phyloP scores from a whole-genome alignment of 1,140 invertebrate species.

The Drosophila virilis region DNA sequence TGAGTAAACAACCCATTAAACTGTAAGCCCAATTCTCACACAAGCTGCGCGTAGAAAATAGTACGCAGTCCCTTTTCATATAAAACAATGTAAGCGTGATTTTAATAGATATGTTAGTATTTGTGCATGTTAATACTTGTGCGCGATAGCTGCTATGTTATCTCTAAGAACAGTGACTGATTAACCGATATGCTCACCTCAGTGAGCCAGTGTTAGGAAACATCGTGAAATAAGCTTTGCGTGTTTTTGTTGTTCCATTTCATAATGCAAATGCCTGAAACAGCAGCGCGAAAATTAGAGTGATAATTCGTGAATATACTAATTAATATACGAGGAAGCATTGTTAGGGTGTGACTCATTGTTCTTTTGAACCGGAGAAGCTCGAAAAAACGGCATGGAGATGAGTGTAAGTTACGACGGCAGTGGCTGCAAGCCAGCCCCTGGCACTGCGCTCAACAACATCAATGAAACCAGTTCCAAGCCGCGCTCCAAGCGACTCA shows the following conservation, averaged over 20 bases:
- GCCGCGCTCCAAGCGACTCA: constrained; percentile 39
- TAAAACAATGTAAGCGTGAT: neutral
- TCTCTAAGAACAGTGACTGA: neutral
- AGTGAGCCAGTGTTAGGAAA: constrained; percentile 20
- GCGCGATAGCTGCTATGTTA: neutral
- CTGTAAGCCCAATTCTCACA: neutral
- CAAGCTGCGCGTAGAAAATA: neutral
- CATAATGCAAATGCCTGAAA: constrained; percentile 60
- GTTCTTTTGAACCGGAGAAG: constrained; percentile 45
- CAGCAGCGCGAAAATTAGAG: constrained; percentile 31
- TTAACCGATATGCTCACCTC: constrained; percentile 17
- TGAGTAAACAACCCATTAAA: too few relatives aligned
- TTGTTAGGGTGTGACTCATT: constrained; percentile 54
- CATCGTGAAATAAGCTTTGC: neutral
- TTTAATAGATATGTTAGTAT: neutral
- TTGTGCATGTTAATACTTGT: neutral
- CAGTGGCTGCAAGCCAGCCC: constrained; percentile 23
- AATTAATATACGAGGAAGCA: constrained; percentile 67
- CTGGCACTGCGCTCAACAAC: constrained; percentile 20
- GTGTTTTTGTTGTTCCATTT: constrained; percentile 32
- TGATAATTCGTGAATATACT: constrained; percentile 64
- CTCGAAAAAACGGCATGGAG: constrained; percentile 59
- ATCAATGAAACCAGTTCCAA: constrained; percentile 71
- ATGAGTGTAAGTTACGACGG: constrained; percentile 78
- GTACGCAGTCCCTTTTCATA: neutral